Conservation (phyloP, 30 jellyfish, hydroid and myxozoan genomes). For the Catostylus mosaicus region DNA sequence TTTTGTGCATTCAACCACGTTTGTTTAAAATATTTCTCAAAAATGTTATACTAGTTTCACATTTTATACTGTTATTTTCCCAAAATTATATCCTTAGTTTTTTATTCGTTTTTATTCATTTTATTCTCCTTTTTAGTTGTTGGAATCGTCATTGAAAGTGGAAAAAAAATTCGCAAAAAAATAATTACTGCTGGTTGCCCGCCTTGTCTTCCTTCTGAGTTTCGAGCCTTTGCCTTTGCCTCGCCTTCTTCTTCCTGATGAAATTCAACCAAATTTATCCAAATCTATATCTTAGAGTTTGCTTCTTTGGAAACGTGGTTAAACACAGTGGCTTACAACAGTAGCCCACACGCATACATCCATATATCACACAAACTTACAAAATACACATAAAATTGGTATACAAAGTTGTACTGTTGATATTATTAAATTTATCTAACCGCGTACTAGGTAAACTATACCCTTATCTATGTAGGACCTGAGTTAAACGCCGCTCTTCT, state of each 20-base stretch:
- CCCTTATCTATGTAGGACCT: too few relatives aligned
- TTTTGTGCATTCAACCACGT: not conserved
- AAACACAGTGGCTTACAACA: too few relatives aligned
- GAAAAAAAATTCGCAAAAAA: slow-evolving; percentile 15
- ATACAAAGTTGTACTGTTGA: too few relatives aligned
- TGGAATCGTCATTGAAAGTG: not conserved
- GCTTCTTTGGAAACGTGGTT: too few relatives aligned
- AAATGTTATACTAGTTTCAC: not conserved
- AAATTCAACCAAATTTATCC: slow-evolving; percentile 38
- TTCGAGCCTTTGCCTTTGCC: slow-evolving; percentile 56
- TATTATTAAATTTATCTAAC: too few relatives aligned
- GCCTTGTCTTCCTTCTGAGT: slow-evolving; percentile 72
- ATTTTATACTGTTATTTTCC: not conserved
- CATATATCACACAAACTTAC: too few relatives aligned
- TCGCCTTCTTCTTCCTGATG: slow-evolving; percentile 71
- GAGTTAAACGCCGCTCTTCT: too few relatives aligned
- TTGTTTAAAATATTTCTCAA: too few relatives aligned
- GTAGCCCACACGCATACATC: too few relatives aligned
- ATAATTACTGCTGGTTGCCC: slow-evolving; percentile 81
- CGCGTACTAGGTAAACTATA: too few relatives aligned
- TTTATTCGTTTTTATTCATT: not conserved
- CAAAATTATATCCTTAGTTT: not conserved
- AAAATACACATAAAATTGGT: too few relatives aligned
- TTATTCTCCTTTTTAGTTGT: not conserved
- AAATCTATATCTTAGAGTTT: too few relatives aligned